Conservation (phyloP, 2,888 invertebrate species). For the Andrena dorsata region DNA sequence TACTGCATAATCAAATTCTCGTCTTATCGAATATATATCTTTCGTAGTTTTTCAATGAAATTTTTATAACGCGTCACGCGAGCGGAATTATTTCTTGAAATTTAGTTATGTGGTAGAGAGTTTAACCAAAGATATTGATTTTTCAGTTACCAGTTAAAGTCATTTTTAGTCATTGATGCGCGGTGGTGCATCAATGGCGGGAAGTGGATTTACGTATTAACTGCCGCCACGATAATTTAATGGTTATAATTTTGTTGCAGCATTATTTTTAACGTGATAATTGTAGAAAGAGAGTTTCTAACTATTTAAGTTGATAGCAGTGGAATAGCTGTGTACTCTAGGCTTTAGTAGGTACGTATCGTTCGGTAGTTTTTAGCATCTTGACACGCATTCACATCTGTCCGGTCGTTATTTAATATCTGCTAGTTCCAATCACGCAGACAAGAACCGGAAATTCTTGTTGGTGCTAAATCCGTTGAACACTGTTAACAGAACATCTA, state of each 20-base stretch:
- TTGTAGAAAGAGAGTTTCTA: background rate
- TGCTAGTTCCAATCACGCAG: background rate
- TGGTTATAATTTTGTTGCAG: background rate
- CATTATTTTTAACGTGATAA: background rate
- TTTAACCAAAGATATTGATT: slow-evolving; percentile 8
- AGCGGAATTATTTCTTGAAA: background rate
- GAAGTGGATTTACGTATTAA: slow-evolving; percentile 1
- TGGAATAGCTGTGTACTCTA: background rate
- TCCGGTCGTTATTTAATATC: background rate
- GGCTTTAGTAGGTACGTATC: slow-evolving; percentile 4
- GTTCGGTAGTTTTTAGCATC: background rate
- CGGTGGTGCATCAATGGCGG: slow-evolving; percentile 1
- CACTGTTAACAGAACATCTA: background rate
- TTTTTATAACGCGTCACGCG: background rate
- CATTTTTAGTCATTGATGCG: background rate
- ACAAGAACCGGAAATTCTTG: slow-evolving; percentile 1
- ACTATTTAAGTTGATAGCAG: background rate
- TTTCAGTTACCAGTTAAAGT: background rate
- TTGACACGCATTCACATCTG: background rate
- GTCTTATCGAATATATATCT: background rate
- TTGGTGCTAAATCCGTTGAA: slow-evolving; percentile 9
- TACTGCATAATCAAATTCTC: background rate
- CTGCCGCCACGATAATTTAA: slow-evolving; percentile 1
- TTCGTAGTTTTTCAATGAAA: background rate
- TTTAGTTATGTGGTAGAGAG: background rate